Evolutionary conservation across 1,140 invertebrate genomes (phyloP), one percentile per base, ranked within the genome.

Genomic region (Dinothrombium tinctorium): DNA sequence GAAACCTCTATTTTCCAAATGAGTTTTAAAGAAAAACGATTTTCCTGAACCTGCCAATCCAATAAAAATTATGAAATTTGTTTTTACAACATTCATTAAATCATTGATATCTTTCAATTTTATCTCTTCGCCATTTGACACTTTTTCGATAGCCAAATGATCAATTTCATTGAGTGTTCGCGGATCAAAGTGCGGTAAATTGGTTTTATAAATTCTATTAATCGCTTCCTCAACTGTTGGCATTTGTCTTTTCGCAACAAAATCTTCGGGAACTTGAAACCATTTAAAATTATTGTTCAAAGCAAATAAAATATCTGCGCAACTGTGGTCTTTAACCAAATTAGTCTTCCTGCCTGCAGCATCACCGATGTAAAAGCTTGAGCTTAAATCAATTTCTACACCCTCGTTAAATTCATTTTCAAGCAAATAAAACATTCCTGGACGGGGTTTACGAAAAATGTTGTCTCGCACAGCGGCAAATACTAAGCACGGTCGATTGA

Each of bases 301-400:
- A 3, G 47, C 47, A 43, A 50, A 50, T 6, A 42, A 24, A 3
- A 48, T 12, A 43, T 50, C 48, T 12, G 37, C 40, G 11, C 22
- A 24, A 33, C 46, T 49, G n/a, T 46, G 44, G 29, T 49, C 47
- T 17, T 32, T 38, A 11, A 25, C 15, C 21, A 37, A 15, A 15
- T 25, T 23, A 12, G 28, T 42, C 40, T 45, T 42, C 8, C 47
- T 14, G 5, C 48, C 48, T 9, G 44, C 44, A 20, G 48, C 48
- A 43, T 50, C 48, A 5, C 48, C 48, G n/a, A 48, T 43, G 36
- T 43, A 50, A 20, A 50, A 50, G 24, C 38, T 39, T n/a, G 21
- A 8, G 6, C 33, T 14, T 11, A 19, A 15, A 38, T 50, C 41
- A 17, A 50, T 43, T 7, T 17, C 12, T 6, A 45, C 19, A 22